These are phyloP conservation scores for Acanthisitta chloris DNA, from an alignment of 2,113 vertebrate species.

Conservation along the genomic window DNA sequence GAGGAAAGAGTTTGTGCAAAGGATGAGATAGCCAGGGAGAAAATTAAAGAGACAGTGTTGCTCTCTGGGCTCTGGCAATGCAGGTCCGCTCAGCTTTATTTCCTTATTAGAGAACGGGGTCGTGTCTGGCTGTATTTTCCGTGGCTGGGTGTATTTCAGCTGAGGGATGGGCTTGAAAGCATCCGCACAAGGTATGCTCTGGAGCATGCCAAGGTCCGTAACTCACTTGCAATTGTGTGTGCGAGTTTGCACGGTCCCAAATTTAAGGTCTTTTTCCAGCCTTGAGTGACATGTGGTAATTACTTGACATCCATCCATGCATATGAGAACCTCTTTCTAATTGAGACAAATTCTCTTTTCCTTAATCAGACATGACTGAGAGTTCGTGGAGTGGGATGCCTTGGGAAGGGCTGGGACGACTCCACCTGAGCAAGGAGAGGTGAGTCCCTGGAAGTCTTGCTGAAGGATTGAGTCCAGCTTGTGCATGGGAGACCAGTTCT, in stretches of 20 bases:
- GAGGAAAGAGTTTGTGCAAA: slow-evolving; percentile 61
- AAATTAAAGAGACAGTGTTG: slow-evolving; percentile 67
- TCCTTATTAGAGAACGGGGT: slow-evolving; percentile 45
- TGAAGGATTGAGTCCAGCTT: not conserved
- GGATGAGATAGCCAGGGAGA: slow-evolving; percentile 59
- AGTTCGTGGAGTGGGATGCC: slow-evolving; percentile 31
- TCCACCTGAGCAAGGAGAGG: slow-evolving; percentile 50
- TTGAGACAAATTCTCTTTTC: slow-evolving; percentile 67
- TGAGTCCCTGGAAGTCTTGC: slow-evolving; percentile 51
- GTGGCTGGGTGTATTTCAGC: slow-evolving; percentile 33
- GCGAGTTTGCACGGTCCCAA: not conserved
- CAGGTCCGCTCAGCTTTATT: slow-evolving; percentile 37
- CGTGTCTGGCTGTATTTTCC: slow-evolving; percentile 30
- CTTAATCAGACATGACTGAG: slow-evolving; percentile 58
- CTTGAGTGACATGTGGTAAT: not conserved
- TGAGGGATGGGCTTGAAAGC: not conserved
- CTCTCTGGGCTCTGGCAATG: slow-evolving; percentile 26
- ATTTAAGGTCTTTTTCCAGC: slow-evolving; percentile 37
- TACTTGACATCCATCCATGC: not conserved
- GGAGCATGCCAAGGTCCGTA: slow-evolving; percentile 31
- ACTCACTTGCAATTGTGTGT: not conserved
- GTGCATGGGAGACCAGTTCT: not conserved
- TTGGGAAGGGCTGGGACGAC: slow-evolving; percentile 47
- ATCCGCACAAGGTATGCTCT: not conserved
- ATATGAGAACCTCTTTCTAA: slow-evolving; percentile 44